Conservation (phyloP, 2,797 vertebrate genomes). For the Nannoperca australis region DNA sequence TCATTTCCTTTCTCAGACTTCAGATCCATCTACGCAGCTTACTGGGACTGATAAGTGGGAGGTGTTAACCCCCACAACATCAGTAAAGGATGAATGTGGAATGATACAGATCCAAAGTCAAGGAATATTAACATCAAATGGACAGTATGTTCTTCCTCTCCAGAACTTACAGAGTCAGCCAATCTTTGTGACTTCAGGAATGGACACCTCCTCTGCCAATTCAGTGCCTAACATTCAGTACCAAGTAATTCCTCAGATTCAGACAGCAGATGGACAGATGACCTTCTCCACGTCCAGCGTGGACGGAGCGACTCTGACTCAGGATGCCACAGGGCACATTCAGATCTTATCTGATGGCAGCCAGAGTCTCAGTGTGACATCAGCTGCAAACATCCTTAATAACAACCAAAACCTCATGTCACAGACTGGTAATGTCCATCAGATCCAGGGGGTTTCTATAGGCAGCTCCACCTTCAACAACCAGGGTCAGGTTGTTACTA, state of each 20-base stretch:
- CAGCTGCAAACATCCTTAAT: constrained; percentile 90
- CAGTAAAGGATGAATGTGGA: constrained; percentile 94
- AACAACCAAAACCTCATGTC: constrained; percentile 95
- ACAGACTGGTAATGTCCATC: constrained; percentile 93
- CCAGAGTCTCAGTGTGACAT: constrained; percentile 92
- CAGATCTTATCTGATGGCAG: constrained; percentile 96
- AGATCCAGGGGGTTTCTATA: constrained; percentile 96
- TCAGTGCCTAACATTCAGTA: constrained; percentile 99
- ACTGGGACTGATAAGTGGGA: constrained; percentile 96
- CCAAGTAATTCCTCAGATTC: constrained; percentile 99
- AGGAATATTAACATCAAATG: constrained; percentile 94
- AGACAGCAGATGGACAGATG: constrained; percentile 96
- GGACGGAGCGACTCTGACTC: constrained; percentile 93
- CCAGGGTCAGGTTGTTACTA: constrained; percentile 97
- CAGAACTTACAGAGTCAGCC: constrained; percentile 98
- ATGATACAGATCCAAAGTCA: constrained; percentile 96
- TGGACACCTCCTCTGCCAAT: constrained; percentile 91
- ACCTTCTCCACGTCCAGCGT: constrained; percentile 92
- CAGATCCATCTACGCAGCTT: constrained; percentile 92
- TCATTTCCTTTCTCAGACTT: constrained; percentile 84
- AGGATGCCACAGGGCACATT: constrained; percentile 95
- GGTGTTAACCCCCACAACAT: constrained; percentile 89
- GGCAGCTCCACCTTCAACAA: constrained; percentile 94
- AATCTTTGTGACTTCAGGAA: constrained; percentile 96
- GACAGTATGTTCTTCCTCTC: constrained; percentile 98